Percentiles rank a stretch among this genome's conserved stretches.
phyloP scores from a whole-genome alignment of 2,888 invertebrate species.

The Mimachlamys varia region DNA sequence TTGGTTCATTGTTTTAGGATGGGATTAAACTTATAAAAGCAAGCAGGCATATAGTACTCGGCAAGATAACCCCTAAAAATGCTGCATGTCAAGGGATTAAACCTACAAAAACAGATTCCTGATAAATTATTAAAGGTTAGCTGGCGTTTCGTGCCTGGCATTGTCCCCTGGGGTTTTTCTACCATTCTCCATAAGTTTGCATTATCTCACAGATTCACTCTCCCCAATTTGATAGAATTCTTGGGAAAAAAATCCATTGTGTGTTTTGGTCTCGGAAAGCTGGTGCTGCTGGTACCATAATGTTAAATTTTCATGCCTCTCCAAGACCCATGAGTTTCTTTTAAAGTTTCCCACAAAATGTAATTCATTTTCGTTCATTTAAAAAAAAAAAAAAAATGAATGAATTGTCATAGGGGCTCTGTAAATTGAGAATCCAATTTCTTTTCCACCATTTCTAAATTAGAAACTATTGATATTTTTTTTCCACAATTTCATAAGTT shows the following conservation, averaged over 20 bases:
- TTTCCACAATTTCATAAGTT: background rate
- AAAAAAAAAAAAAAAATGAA: background rate
- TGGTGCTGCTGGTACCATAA: slow-evolving; percentile 24
- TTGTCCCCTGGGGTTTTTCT: background rate
- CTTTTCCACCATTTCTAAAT: background rate
- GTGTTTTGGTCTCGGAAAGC: background rate
- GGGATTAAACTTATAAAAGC: background rate
- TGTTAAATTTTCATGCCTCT: background rate
- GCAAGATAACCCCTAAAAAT: background rate
- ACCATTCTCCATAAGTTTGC: background rate
- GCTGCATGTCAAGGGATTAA: background rate
- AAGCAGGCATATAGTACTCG: background rate
- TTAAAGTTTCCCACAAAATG: background rate
- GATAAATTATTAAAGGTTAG: background rate
- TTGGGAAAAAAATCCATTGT: background rate
- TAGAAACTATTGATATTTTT: background rate
- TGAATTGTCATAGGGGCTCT: background rate
- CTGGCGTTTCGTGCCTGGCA: background rate
- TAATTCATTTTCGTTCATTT: background rate
- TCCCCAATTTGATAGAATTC: background rate
- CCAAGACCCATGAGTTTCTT: background rate
- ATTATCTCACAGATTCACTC: background rate
- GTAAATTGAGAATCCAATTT: background rate
- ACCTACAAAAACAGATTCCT: background rate
- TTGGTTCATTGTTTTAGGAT: background rate